phyloP scores from a whole-genome alignment of 2,797 vertebrate genomes.

The Xenopus petersii region DNA sequence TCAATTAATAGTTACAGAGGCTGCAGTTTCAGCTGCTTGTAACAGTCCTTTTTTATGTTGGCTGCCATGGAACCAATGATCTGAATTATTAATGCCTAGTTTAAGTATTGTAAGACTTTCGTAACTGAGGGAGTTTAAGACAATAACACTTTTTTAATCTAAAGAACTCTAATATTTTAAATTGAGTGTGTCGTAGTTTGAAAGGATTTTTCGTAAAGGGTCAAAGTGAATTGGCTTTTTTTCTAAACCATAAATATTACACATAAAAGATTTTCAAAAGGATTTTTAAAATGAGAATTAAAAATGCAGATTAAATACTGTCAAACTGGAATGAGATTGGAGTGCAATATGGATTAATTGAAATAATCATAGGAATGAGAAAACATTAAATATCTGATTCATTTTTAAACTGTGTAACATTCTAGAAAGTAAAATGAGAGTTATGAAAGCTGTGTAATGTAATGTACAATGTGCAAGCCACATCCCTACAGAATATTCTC shows the following conservation, averaged over 20 bases:
- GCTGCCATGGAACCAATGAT: slow-evolving; percentile 48
- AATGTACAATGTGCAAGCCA: slow-evolving; percentile 7
- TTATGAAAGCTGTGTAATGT: slow-evolving; percentile 6
- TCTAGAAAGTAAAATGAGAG: slow-evolving; percentile 16
- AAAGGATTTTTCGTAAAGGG: slow-evolving; percentile 18
- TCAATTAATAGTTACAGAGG: slow-evolving; percentile 40
- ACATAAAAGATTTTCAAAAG: slow-evolving; percentile 11
- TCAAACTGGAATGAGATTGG: slow-evolving; percentile 15
- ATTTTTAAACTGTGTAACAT: slow-evolving; percentile 18
- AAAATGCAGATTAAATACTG: slow-evolving; percentile 19
- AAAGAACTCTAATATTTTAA: slow-evolving; percentile 27
- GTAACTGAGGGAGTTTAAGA: slow-evolving; percentile 33
- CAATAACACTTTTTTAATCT: slow-evolving; percentile 32
- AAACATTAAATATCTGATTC: slow-evolving; percentile 32
- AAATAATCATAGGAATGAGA: slow-evolving; percentile 18
- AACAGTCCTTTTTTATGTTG: slow-evolving; percentile 40
- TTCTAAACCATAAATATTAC: slow-evolving; percentile 24
- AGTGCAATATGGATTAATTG: neutral
- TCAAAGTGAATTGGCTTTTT: slow-evolving; percentile 33
- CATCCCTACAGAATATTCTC: neutral
- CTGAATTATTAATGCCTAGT: slow-evolving; percentile 51
- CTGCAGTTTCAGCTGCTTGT: slow-evolving; percentile 40
- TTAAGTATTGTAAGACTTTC: slow-evolving; percentile 43
- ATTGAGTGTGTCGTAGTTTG: slow-evolving; percentile 37
- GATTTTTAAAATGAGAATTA: slow-evolving; percentile 13